Conservation (phyloP, 2,113 vertebrate species). For the Albula glossodonta region DNA sequence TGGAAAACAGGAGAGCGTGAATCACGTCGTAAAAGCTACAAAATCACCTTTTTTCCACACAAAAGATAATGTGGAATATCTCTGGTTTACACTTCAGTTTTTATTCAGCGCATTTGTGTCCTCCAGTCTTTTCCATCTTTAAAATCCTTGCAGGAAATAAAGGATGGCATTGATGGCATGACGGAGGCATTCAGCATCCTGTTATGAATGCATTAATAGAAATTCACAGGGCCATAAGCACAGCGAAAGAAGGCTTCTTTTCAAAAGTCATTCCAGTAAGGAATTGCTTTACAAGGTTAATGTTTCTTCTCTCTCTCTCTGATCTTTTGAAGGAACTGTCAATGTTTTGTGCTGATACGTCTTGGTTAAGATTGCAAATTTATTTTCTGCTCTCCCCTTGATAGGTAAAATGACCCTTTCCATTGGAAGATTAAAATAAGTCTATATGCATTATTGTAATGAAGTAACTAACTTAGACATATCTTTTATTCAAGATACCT, state of each 20-base stretch:
- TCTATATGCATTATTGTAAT: conserved; percentile 11
- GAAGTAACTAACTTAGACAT: conserved; percentile 1
- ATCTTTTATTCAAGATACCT: not conserved
- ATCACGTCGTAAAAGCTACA: conserved; percentile 3
- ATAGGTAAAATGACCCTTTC: not conserved
- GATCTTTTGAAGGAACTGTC: conserved; percentile 41
- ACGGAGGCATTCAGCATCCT: conserved; percentile 42
- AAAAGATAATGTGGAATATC: conserved; percentile 37
- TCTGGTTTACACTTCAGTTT: conserved; percentile 40
- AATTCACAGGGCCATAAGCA: conserved; percentile 22
- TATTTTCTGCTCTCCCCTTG: conserved; percentile 21
- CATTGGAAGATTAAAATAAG: conserved; percentile 2
- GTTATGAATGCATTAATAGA: conserved; percentile 48
- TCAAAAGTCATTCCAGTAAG: conserved; percentile 40
- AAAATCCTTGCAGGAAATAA: conserved; percentile 48
- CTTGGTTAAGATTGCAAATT: conserved; percentile 18
- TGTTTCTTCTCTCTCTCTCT: conserved; percentile 10
- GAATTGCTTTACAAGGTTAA: conserved; percentile 39
- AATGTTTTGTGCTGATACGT: conserved; percentile 30
- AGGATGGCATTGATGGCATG: conserved; percentile 46
- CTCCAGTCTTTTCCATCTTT: conserved; percentile 39
- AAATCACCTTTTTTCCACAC: conserved; percentile 27
- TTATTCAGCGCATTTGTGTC: conserved; percentile 40
- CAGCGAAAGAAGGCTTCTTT: conserved; percentile 17
- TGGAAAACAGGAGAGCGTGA: conserved; percentile 7